Base-by-base conservation (phyloP, 1,140 invertebrate species). In the Listronotus bonariensis region DNA sequence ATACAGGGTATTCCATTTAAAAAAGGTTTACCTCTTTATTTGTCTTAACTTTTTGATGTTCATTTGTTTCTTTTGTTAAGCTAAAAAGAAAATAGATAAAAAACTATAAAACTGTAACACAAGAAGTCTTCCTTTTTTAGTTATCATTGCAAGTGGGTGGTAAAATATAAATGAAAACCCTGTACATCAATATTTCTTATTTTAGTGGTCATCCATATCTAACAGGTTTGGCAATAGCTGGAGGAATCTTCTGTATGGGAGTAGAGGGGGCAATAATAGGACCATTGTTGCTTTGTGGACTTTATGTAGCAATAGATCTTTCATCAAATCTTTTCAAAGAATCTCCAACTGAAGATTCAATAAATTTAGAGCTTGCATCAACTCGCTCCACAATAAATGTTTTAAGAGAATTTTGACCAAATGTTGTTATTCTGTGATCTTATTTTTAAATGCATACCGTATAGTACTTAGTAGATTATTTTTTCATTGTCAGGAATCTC, bases 171-270 rank as follows among this genome's bases (percentile, higher is more conserved):
- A n/a, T n/a, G n/a, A n/a, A n/a, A n/a, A n/a, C n/a, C n/a, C n/a
- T n/a, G n/a, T n/a, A n/a, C n/a, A n/a, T n/a, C n/a, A n/a, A 26
- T 26, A 3, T 26, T 36, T 36, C 2, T 36, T 58, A 62, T 72
- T 85, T 51, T 73, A 93, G 91, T 59, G 93, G 96, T 20, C 97
- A 99, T 84, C 97, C 97, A 0, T 99, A 99, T 82, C 85, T 99
- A 31, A 99, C 97, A n/a, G 97, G 95, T 32, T 80, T 99, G 34
- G 93, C 96, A 0, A 96, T 99, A 71, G 96, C 95, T 9, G 97
- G 97, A n/a, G 97, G 97, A 38, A 93, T 99, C 68, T 97, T 98
- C 78, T 98, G 93, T 82, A 82, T 98, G 56, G 97, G 97, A 0
- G 86, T 96, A 43, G 93, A 99, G 81, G 97, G 97, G 0, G 96